Conservation (phyloP, 2,888 invertebrate genomes). For the Pandemis corylana region DNA sequence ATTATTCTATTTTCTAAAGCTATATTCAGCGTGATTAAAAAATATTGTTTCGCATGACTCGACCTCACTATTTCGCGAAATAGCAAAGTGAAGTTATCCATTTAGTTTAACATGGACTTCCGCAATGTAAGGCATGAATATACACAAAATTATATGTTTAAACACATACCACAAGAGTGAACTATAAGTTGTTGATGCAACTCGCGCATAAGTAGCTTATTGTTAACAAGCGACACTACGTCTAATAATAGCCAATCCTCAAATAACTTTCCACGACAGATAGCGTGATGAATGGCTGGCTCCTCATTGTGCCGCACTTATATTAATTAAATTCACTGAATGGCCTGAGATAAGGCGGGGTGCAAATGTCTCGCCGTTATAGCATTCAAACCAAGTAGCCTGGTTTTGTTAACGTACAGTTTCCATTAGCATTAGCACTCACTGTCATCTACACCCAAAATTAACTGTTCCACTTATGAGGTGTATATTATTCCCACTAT, state of each 20-base stretch:
- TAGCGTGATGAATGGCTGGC: constrained; percentile 18
- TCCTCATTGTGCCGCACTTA: neutral
- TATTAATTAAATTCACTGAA: constrained; percentile 23
- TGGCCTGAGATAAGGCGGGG: constrained; percentile 5
- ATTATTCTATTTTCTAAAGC: too few relatives aligned
- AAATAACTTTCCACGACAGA: constrained; percentile 22
- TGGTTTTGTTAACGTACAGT: neutral
- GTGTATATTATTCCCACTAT: too few relatives aligned
- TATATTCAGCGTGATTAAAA: too few relatives aligned
- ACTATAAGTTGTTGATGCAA: neutral
- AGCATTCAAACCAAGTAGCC: neutral
- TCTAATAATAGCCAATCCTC: constrained; percentile 19
- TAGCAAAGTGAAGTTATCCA: too few relatives aligned
- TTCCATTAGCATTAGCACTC: neutral
- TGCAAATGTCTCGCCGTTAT: constrained; percentile 10
- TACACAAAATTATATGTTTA: too few relatives aligned
- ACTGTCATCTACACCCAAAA: neutral
- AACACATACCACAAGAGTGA: neutral
- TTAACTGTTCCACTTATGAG: too few relatives aligned
- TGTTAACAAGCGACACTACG: neutral
- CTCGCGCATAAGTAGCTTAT: neutral
- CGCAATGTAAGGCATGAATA: too few relatives aligned
- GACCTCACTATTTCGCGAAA: too few relatives aligned
- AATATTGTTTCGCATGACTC: too few relatives aligned
- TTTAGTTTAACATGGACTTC: too few relatives aligned